These are phyloP conservation scores for Steatocranus sp. DNA, from an alignment of 2,797 vertebrate genomes.

Conservation along the genomic window DNA sequence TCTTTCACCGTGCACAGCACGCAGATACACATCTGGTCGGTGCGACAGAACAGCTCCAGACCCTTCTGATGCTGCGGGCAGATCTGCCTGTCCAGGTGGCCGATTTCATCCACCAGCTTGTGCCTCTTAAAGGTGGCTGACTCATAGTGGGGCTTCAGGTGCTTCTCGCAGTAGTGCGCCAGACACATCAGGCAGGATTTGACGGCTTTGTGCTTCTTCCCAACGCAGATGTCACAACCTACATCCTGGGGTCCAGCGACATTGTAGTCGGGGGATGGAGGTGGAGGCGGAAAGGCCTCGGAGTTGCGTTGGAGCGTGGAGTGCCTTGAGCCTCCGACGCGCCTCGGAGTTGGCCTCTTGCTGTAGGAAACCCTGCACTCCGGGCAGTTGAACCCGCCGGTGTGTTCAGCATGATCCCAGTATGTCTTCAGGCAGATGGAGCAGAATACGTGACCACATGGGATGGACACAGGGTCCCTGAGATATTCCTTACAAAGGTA, in stretches of 20 bases:
- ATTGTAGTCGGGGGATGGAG: slow-evolving; percentile 80
- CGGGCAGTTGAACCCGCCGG: slow-evolving; percentile 72
- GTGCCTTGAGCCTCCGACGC: slow-evolving; percentile 52
- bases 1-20: slow-evolving; percentile 97
- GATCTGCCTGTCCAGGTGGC: slow-evolving; percentile 93
- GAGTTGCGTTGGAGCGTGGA: slow-evolving; percentile 45
- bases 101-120: slow-evolving; percentile 93
- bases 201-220: slow-evolving; percentile 91
- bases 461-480: slow-evolving; percentile 77
- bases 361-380: slow-evolving; percentile 76
- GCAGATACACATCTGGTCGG: slow-evolving; percentile 97
- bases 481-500: slow-evolving; percentile 79
- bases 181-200: slow-evolving; percentile 97
- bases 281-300: slow-evolving; percentile 69
- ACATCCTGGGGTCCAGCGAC: slow-evolving; percentile 84
- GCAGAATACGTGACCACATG: slow-evolving; percentile 79
- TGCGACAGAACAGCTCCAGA: slow-evolving; percentile 97
- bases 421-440: slow-evolving; percentile 79
- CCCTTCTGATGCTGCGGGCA: slow-evolving; percentile 96
- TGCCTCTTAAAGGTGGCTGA: slow-evolving; percentile 92
- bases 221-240: slow-evolving; percentile 93
- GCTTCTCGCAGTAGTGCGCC: slow-evolving; percentile 93
- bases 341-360: slow-evolving; percentile 77
- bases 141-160: slow-evolving; percentile 94
- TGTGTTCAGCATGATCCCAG: slow-evolving; percentile 79